A percentile compares a stretch with the other conserved stretches of the same genome.
Evolutionary conservation across 2,113 vertebrate species (phyloP).

Genomic region (Platysteira castanea): DNA sequence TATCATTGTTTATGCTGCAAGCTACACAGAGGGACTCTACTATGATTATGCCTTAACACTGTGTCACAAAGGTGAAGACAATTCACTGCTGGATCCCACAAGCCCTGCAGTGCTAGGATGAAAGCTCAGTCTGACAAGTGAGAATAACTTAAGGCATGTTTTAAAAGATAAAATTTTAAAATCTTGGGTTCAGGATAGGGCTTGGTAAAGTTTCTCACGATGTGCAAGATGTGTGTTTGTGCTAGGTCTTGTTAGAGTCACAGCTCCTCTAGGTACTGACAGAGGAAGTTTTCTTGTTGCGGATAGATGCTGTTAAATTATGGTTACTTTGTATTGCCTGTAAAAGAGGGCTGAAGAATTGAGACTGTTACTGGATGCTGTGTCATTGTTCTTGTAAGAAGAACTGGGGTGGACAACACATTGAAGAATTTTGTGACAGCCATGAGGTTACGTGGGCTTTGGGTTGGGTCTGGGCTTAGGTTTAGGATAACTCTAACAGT

Average conservation of each 20-base stretch:
- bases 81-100: not conserved
- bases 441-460: not conserved
- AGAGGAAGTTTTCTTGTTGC: not conserved
- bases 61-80: not conserved
- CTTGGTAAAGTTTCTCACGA: not conserved
- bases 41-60: not conserved
- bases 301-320: not conserved
- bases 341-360: not conserved
- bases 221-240: not conserved
- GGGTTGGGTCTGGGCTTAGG: not conserved
- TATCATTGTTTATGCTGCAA: not conserved
- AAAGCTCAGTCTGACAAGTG: not conserved
- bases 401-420: not conserved
- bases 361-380: not conserved
- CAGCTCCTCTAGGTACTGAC: not conserved
- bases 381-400: not conserved
- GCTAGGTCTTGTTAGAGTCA: not conserved
- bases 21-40: not conserved
- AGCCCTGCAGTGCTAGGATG: not conserved
- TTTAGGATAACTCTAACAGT: not conserved
- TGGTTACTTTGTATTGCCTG: not conserved
- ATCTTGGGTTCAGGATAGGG: not conserved
- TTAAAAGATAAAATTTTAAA: not conserved
- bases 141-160: not conserved
- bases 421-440: not conserved